phyloP scores from a whole-genome alignment of 2,797 vertebrate species.

The Gymnothorax reevesii region DNA sequence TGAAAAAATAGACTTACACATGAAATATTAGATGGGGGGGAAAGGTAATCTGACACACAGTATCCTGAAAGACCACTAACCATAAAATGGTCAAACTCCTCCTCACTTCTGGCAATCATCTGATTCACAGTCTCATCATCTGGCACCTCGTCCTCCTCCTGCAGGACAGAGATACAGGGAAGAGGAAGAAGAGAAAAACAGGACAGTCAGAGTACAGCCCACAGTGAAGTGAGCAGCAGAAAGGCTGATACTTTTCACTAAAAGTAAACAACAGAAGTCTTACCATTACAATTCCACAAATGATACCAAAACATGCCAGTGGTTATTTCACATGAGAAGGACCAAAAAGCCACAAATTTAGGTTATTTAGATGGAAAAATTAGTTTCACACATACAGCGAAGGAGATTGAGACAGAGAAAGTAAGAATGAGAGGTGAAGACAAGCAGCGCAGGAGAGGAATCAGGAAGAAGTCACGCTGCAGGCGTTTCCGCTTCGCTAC shows the following conservation, averaged over 20 bases:
- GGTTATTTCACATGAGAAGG: background rate
- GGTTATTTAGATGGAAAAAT: background rate
- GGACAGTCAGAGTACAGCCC: background rate
- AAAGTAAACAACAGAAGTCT: background rate
- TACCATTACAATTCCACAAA: background rate
- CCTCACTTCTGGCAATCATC: constrained; percentile 95
- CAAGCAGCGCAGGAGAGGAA: background rate
- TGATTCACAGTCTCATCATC: constrained; percentile 97
- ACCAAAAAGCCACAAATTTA: background rate
- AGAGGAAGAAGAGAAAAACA: background rate
- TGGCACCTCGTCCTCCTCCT: constrained; percentile 96
- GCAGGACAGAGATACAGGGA: constrained; percentile 61
- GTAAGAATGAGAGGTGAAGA: background rate
- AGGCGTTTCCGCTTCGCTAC: constrained; percentile 63
- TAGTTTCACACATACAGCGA: background rate
- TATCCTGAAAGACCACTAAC: constrained; percentile 60
- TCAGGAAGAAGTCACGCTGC: background rate
- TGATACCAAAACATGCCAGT: background rate
- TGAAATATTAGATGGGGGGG: too few species aligned
- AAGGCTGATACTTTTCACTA: background rate
- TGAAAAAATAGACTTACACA: too few species aligned
- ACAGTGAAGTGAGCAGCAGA: background rate
- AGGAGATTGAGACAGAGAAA: background rate
- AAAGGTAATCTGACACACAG: background rate
- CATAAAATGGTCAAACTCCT: constrained; percentile 98